Evolutionary conservation across 92 coral and sea anemone genomes (phyloP), one percentile per base, ranked within the genome.

Genomic region (Pocillopora grandis): DNA sequence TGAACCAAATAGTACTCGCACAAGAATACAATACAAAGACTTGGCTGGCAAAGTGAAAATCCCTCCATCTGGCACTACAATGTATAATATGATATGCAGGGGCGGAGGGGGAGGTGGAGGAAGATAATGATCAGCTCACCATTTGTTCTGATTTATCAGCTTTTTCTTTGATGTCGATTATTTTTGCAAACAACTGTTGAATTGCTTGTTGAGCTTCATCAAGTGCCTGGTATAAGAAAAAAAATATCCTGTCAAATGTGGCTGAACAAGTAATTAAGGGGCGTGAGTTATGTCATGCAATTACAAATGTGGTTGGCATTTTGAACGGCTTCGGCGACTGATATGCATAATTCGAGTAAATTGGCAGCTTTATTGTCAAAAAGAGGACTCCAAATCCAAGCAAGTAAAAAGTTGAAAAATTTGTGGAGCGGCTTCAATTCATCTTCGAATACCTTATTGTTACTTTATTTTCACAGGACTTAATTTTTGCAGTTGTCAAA

Each of bases 101-200:
- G 10, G 9, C 1, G 69, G 71, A 16, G 42, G 16, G 10, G 42
- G 71, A 21, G 15, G 36, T 27, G 42, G 71, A 23, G 18, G 52
- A 42, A 42, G 52, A 42, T 5, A 10, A 67, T 10, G 4, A 23
- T 23, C 18, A 6, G 59, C 93, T 71, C 87, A 97, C 99, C 99
- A 97, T 97, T 77, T 97, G 98, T 62, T 97, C 99, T 20, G 99
- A 97, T 81, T 97, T 97, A 62, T 97, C 98, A 12, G 99, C 99
- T 72, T 97, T 97, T 84, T 91, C 95, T 87, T 97, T 97, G 77
- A 97, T 97, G 87, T 97, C 99, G 85, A 89, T 97, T 35, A 97
- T 97, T 88, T 90, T 92, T 58, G 88, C 95, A 92, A 97, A 97
- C 66, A 97, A 89, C 85, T 94, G 99, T 71, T 91, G 94, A 78